Base-by-base conservation (phyloP, 2,888 invertebrate genomes). In the Cynaeus angustus region DNA sequence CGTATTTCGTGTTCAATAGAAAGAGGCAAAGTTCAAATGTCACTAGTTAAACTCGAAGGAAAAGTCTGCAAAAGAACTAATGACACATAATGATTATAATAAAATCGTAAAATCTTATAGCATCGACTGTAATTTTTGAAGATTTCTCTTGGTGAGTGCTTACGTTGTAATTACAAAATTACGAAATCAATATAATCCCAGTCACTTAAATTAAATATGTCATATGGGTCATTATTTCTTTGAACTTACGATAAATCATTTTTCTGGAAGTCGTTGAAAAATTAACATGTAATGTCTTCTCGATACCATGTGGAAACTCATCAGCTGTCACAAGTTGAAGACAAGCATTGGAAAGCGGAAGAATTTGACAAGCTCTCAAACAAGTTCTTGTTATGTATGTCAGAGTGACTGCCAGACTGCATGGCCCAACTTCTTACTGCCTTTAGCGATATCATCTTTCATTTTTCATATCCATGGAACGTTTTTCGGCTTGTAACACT, bases 401-500 rank as follows among this genome's bases (percentile, higher is more conserved):
- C 70, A 70, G 69, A 43, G 50, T 14, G 50, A 50, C 12, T 45
- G 66, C 58, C 65, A 70, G 70, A 66, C 70, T 59, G 66, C 70
- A 41, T 59, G 70, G 70, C 70, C 70, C 70, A 66, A 59, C 59
- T 52, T 67, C 50, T 9, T 7, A 16, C 4, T 30, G 53, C 64
- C 37, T 26, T 14, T 26, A 52, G 64, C 64, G 16, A 43, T 64
- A 48, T 43, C 41, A 53, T 64, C 64, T 64, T 64, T 64, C 64
- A 64, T 64, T 64, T 53, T 64, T 64, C 64, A 53, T 64, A 53
- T 53, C 43, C 10, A 16, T 30, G 12, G 13, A 45, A 14, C 33
- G 41, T 10, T 52, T 64, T 64, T 64, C 64, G 62, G 62, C 50
- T 41, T 37, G 62, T 64, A 64, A 64, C 64, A 64, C 64, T 64